Percentiles rank a stretch among this genome's conserved stretches.
Conservation (phyloP, 1,140 invertebrate species). For the Drosophila watanabei region DNA sequence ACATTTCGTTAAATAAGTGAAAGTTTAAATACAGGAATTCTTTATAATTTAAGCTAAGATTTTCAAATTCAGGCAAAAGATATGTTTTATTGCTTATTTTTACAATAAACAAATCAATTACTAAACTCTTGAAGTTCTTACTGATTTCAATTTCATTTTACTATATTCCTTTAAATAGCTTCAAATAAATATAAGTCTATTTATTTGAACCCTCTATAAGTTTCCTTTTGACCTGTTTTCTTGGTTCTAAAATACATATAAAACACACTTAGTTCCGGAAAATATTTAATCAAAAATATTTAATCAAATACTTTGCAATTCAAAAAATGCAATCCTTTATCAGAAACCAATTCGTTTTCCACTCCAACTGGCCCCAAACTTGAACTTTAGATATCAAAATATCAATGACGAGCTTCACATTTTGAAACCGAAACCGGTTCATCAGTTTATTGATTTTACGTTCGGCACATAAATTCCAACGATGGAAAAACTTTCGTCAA, state of each 20-base stretch:
- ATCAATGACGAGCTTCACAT: not conserved
- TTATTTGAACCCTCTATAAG: not conserved
- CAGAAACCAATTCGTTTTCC: not conserved
- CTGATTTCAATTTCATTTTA: too few species aligned
- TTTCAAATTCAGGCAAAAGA: too few species aligned
- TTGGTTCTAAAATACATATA: not conserved
- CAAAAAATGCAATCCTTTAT: conserved; percentile 4
- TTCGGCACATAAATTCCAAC: conserved; percentile 72
- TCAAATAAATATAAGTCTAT: not conserved
- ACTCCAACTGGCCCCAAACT: conserved; percentile 3
- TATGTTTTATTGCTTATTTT: too few species aligned
- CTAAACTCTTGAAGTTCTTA: too few species aligned
- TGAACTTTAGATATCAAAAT: conserved; percentile 4
- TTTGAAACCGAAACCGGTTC: conserved; percentile 48
- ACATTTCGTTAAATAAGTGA: not conserved
- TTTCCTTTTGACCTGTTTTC: not conserved
- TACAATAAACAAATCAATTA: too few species aligned
- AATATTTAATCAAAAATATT: not conserved
- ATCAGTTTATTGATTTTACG: conserved; percentile 77
- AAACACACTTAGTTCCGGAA: not conserved
- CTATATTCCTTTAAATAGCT: too few species aligned
- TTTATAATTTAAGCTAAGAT: too few species aligned
- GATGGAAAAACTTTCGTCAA: conserved; percentile 51
- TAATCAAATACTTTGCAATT: not conserved
- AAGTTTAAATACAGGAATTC: not conserved